Evolutionary conservation across 2,113 vertebrate genomes (phyloP).

Genomic region (Campylomormyrus tamandua): DNA sequence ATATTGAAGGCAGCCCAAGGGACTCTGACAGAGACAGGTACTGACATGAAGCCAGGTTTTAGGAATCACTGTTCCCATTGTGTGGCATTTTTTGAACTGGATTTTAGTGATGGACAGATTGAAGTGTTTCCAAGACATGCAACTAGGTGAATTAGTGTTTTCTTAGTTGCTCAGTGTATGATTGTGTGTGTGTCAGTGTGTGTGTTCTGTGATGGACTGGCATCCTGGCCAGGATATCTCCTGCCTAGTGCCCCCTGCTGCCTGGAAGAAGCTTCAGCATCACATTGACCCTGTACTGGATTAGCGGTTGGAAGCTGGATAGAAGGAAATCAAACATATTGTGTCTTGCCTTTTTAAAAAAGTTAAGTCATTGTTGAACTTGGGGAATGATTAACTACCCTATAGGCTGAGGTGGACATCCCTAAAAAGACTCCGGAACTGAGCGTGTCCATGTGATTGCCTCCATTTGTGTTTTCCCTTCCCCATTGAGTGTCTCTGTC

Average conservation of each 20-base stretch:
- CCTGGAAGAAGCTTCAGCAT: not conserved
- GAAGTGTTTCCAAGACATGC: not conserved
- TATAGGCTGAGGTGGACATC: not conserved
- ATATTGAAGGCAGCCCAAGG: not conserved
- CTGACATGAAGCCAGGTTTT: not conserved
- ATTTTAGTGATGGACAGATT: not conserved
- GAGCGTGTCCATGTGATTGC: not conserved
- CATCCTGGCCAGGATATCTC: not conserved
- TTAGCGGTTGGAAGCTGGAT: not conserved
- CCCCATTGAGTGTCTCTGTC: not conserved
- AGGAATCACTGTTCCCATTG: not conserved
- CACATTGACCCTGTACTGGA: not conserved
- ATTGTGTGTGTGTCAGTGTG: not conserved
- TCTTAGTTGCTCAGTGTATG: not conserved
- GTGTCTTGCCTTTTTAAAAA: not conserved
- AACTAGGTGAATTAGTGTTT: not conserved
- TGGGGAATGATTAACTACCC: not conserved
- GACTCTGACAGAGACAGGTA: slow-evolving; percentile 26
- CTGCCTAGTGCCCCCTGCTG: not conserved
- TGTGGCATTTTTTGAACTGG: not conserved
- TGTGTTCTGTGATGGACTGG: not conserved
- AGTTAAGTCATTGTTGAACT: not conserved
- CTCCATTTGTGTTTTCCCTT: not conserved
- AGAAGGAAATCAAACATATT: not conserved
- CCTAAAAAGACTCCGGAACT: not conserved